Evolutionary conservation across 2,113 vertebrate species (phyloP), one percentile per base, ranked within the genome.

Genomic region (Onychostruthus taczanowskii): DNA sequence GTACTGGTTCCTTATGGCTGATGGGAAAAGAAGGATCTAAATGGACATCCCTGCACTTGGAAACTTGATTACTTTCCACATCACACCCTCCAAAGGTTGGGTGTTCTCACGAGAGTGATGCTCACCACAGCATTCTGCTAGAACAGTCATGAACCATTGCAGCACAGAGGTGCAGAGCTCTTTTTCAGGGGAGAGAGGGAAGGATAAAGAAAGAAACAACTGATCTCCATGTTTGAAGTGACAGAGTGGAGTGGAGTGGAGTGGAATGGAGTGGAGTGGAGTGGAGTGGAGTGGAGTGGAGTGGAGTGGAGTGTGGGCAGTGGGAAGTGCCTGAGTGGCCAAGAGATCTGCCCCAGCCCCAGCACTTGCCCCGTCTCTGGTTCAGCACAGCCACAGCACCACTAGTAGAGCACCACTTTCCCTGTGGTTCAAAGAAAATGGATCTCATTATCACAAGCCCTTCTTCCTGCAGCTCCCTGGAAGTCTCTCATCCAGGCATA

Each of bases 221-320:
- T 1, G 0, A 50, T 20, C 14, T 39, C 15, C 19, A 3, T 2
- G 4, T 59, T 50, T 13, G n/a, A 47, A 74, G 26, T 1, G 11
- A 30, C 16, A 24, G 18, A 67, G 27, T 2, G 4, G 44, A 83
- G 30, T 6, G 9, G 16, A 44, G 9, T 0, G 1, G 37, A 37
- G 37, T 37, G 37, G 37, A 37, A 9, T 37, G 37, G 37, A 37
- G 37, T 37, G 37, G 37, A 37, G 37, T 37, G 37, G 37, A 37
- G 37, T 37, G 37, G 37, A 37, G 37, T 37, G 37, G 37, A 37
- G 37, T 37, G 37, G 37, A 37, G 37, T 37, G 37, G 18, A 67
- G 26, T 2, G 4, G 44, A 83, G 30, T 6, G 9, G 16, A 44
- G 9, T 0, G 1, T 13, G 64, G 33, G 35, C 37, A 49, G 24